A percentile compares a stretch with the other conserved stretches of the same genome.
These are phyloP conservation scores for Heliconius himera DNA, from an alignment of 1,140 invertebrate genomes.

Conservation along the genomic window DNA sequence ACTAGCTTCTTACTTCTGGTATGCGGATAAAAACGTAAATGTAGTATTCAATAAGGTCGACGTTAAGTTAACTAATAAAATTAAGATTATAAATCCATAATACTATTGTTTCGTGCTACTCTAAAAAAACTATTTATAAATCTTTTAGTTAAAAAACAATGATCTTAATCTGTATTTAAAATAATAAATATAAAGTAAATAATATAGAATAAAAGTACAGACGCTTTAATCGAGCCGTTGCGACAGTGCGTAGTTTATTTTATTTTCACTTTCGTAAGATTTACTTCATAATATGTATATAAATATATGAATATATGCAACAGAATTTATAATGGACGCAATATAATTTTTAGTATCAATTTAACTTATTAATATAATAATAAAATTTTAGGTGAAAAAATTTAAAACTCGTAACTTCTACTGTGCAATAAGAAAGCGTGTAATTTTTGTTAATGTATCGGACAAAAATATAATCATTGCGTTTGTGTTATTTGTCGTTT, in stretches of 20 bases:
- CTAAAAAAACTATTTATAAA: too few species aligned
- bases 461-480: not conserved
- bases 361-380: slow-evolving; percentile 1
- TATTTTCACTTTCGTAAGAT: not conserved
- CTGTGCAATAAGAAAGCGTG: not conserved
- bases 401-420: not conserved
- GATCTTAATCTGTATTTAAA: not conserved
- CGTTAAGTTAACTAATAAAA: too few species aligned
- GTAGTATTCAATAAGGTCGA: too few species aligned
- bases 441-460: not conserved
- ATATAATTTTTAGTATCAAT: slow-evolving; percentile 3
- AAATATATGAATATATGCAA: not conserved
- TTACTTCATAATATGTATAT: not conserved
- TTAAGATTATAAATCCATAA: too few species aligned
- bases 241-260: not conserved
- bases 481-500: not conserved
- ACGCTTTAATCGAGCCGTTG: not conserved
- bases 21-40: too few species aligned
- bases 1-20: too few species aligned
- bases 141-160: too few species aligned
- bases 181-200: not conserved
- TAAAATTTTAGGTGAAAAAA: not conserved
- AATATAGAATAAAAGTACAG: not conserved
- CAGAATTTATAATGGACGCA: not conserved
- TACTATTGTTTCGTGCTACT: too few species aligned